phyloP scores from a whole-genome alignment of 2,888 invertebrate genomes.

The Onthophagus sagittarius region DNA sequence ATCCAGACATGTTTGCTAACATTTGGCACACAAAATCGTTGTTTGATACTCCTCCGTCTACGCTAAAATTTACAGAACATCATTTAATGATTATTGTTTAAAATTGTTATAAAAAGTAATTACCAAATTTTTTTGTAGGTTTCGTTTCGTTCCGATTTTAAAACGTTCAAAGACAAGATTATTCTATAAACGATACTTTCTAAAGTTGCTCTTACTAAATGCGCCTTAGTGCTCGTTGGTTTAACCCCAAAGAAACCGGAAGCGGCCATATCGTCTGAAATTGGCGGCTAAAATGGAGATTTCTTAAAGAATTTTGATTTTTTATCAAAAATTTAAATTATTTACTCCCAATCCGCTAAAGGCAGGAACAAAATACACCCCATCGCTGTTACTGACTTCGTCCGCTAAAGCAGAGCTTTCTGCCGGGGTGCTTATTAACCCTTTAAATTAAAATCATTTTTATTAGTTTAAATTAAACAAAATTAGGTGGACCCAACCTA shows the following conservation, averaged over 20 bases:
- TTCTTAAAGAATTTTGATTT: not conserved
- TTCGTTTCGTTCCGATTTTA: slow-evolving; percentile 58
- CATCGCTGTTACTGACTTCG: slow-evolving; percentile 67
- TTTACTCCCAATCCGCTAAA: slow-evolving; percentile 83
- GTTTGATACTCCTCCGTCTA: slow-evolving; percentile 94
- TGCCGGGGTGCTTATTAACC: slow-evolving; percentile 60
- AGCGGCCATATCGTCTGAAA: slow-evolving; percentile 81
- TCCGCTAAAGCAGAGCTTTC: slow-evolving; percentile 66
- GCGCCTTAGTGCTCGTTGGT: slow-evolving; percentile 70
- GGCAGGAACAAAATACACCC: slow-evolving; percentile 84
- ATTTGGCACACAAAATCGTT: slow-evolving; percentile 90
- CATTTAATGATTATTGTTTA: not conserved
- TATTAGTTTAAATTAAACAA: not conserved
- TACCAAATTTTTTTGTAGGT: slow-evolving; percentile 33
- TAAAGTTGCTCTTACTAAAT: slow-evolving; percentile 76
- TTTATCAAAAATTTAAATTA: slow-evolving; percentile 13
- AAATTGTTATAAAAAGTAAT: slow-evolving; percentile 11
- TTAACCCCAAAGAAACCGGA: slow-evolving; percentile 78
- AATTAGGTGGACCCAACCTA: slow-evolving; percentile 50
- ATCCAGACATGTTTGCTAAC: slow-evolving; percentile 75
- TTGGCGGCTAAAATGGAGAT: slow-evolving; percentile 65
- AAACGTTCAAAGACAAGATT: slow-evolving; percentile 69
- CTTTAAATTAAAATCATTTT: slow-evolving; percentile 42
- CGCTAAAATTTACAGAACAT: slow-evolving; percentile 54
- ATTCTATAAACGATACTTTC: slow-evolving; percentile 84